Evolutionary conservation across 1,140 invertebrate species (phyloP).

Genomic region (Sitodiplosis mosellana): DNA sequence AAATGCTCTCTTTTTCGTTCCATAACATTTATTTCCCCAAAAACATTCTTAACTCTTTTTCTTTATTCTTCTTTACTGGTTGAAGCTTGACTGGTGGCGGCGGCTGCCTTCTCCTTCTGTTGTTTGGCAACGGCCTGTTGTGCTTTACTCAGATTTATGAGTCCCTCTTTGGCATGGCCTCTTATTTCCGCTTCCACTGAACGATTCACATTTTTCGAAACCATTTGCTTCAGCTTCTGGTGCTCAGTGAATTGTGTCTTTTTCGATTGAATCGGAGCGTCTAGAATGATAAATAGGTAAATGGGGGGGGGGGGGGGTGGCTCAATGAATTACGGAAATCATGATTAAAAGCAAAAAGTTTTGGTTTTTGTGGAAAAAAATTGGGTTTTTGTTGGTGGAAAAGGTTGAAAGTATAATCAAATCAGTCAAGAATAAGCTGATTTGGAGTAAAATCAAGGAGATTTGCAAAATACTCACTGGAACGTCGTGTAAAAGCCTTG

Average conservation of each 20-base stretch:
- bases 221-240: constrained; percentile 38
- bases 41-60: too few species aligned
- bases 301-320: too few species aligned
- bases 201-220: constrained; percentile 41
- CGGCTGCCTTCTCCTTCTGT: constrained; percentile 7
- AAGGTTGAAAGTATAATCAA: not conserved
- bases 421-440: not conserved
- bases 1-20: too few species aligned
- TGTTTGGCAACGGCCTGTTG: constrained; percentile 29
- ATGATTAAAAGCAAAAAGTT: not conserved
- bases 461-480: constrained; percentile 17
- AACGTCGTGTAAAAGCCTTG: constrained; percentile 27
- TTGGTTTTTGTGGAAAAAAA: not conserved
- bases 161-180: constrained; percentile 28
- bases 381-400: constrained; percentile 2
- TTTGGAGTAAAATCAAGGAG: not conserved
- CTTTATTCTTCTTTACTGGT: too few species aligned
- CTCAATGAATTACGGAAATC: not conserved
- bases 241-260: constrained; percentile 35
- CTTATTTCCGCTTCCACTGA: constrained; percentile 38
- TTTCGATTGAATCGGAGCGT: constrained; percentile 39
- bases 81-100: not conserved
- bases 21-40: too few species aligned
- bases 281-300: constrained; percentile 6
- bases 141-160: constrained; percentile 29